Evolutionary conservation across 2,888 invertebrate species (phyloP), one percentile per base, ranked within the genome.

Genomic region (Drosophila mettleri): DNA sequence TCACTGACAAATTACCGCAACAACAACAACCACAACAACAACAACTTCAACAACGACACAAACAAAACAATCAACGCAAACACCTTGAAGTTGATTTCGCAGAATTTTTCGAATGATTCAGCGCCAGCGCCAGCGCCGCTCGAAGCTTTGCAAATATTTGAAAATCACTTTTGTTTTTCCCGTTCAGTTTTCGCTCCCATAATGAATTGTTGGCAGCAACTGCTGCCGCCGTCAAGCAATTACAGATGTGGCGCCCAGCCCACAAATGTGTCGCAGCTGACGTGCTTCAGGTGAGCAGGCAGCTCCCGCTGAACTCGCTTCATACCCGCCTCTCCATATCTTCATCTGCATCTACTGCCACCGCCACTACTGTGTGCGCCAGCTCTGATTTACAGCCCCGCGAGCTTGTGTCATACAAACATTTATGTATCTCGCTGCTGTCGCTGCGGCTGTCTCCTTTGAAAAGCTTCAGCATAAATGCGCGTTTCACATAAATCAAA

Each of bases 71-170:
- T 61, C 55, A 75, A 63, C 16, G 49, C 38, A 53, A 69, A 70
- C 80, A 86, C 84, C 88, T 84, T 74, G 69, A 86, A 78, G 33
- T 76, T 33, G 77, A 59, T 73, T 49, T 82, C 67, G 68, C 74
- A 68, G 78, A 82, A 83, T 71, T 58, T 63, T 57, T 41, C 54
- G 61, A 53, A 75, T 86, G 74, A 87, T 62, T 82, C 78, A 78
- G 63, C 52, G 29, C n/a, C n/a, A n/a, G n/a, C 4, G 9, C 27
- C 14, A 14, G 36, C 18, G 41, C n/a, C 18, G 45, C 43, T 29
- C 34, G 22, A n/a, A 49, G 39, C 49, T 55, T 59, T 18, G 64
- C 49, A 70, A 81, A 78, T 66, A 69, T 73, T 78, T 81, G 59
- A 46, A 61, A 69, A 54, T 63, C 22, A 38, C 20, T 63, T 14